These are phyloP conservation scores for Tinamus major DNA, from an alignment of 2,797 vertebrate genomes.

Conservation along the genomic window DNA sequence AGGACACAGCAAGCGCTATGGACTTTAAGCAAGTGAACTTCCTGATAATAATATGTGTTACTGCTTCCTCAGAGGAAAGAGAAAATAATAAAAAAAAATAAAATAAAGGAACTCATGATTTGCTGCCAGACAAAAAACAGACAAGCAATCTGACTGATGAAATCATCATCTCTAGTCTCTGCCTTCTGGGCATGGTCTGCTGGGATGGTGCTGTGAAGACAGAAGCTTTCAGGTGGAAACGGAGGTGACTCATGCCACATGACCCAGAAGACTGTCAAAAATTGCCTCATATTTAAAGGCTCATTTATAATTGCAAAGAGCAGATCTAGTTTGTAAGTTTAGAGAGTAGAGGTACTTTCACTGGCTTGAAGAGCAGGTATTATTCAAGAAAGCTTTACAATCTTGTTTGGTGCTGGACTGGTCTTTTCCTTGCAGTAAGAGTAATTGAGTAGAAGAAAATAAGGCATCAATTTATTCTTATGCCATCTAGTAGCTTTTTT, in stretches of 20 bases:
- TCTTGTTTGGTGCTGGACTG: neutral
- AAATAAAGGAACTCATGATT: neutral
- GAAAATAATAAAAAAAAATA: neutral
- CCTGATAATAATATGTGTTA: neutral
- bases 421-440: constrained; percentile 1
- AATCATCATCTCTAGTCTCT: neutral
- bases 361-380: neutral
- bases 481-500: neutral
- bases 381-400: neutral
- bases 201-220: neutral
- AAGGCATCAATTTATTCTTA: neutral
- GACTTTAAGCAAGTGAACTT: neutral
- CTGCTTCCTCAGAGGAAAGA: neutral
- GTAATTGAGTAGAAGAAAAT: constrained; percentile 33
- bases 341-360: neutral
- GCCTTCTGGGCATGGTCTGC: constrained; percentile 33
- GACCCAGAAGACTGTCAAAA: constrained; percentile 50
- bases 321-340: neutral
- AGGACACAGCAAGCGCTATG: neutral
- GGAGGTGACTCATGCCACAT: neutral
- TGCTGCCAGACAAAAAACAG: constrained; percentile 4
- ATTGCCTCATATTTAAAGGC: neutral
- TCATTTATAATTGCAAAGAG: constrained; percentile 7
- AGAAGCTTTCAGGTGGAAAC: constrained; percentile 36
- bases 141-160: neutral